phyloP scores from a whole-genome alignment of 2,888 invertebrate genomes.

The Acronicta leporina region DNA sequence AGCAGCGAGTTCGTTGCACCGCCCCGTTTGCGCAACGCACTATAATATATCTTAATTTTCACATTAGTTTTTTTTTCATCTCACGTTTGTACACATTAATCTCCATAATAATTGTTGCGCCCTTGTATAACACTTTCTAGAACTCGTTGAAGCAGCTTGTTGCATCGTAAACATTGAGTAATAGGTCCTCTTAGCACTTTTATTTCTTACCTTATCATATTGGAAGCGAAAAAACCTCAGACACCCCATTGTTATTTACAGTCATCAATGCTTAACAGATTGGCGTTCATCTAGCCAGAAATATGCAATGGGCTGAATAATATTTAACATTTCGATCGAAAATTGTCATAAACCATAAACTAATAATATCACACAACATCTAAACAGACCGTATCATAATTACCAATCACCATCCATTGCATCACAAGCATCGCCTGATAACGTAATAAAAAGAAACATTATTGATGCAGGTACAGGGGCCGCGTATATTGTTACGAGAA shows the following conservation, averaged over 20 bases:
- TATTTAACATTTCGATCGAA: constrained; percentile 8
- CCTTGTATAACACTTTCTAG: constrained; percentile 38
- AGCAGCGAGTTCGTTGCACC: constrained; percentile 81
- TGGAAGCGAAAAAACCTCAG: neutral
- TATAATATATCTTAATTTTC: constrained; percentile 63
- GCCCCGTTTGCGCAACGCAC: constrained; percentile 71
- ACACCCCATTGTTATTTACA: neutral
- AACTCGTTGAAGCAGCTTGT: constrained; percentile 33
- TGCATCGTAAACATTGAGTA: constrained; percentile 29
- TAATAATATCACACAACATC: constrained; percentile 10
- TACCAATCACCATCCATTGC: constrained; percentile 27
- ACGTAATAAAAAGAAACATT: constrained; percentile 69
- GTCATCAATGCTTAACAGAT: neutral
- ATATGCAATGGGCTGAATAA: constrained; percentile 31
- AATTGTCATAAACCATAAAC: constrained; percentile 2
- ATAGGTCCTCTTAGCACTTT: neutral
- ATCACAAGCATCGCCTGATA: constrained; percentile 50
- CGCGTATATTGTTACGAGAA: constrained; percentile 88
- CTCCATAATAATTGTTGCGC: constrained; percentile 50
- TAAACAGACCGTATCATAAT: constrained; percentile 10
- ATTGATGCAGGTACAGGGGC: constrained; percentile 88
- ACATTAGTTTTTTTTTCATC: constrained; percentile 52
- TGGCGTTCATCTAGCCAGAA: neutral
- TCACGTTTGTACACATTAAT: constrained; percentile 47
- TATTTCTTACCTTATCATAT: neutral